phyloP scores from a whole-genome alignment of 1,140 invertebrate species.

The Drosophila orosa region DNA sequence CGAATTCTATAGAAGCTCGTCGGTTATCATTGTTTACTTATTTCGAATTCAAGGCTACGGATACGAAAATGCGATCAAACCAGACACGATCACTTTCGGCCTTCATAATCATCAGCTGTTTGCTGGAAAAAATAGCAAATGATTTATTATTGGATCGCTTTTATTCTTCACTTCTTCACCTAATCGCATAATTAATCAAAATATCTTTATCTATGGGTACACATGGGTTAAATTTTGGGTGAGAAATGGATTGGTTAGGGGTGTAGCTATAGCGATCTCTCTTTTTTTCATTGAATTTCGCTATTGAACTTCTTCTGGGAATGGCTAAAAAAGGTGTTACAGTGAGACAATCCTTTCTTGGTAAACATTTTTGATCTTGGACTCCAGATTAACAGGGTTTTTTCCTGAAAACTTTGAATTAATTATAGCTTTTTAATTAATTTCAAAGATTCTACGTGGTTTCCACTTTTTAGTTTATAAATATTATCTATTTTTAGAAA shows the following conservation, averaged over 20 bases:
- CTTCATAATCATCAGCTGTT: conserved; percentile 41
- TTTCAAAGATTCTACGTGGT: neutral
- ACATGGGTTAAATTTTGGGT: neutral
- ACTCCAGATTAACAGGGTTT: neutral
- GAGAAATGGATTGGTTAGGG: neutral
- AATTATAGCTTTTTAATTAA: neutral
- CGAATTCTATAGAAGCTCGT: conserved; percentile 29
- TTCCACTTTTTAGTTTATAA: neutral
- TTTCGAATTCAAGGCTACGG: conserved; percentile 33
- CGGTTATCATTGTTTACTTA: conserved; percentile 42
- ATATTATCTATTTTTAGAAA: neutral
- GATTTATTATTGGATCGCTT: conserved; percentile 3
- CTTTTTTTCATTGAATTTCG: conserved; percentile 4
- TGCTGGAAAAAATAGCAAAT: conserved; percentile 2
- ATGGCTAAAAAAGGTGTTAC: neutral
- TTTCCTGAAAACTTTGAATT: neutral
- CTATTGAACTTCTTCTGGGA: conserved; percentile 8
- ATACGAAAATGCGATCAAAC: conserved; percentile 26
- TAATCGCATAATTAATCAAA: conserved; percentile 19
- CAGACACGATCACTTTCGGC: conserved; percentile 38
- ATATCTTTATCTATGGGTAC: neutral
- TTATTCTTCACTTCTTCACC: conserved; percentile 6
- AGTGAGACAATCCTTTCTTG: neutral
- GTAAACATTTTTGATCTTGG: neutral
- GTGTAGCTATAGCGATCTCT: conserved; percentile 2